phyloP scores from a whole-genome alignment of 2,113 vertebrate species.

The Melanocharis versteri region DNA sequence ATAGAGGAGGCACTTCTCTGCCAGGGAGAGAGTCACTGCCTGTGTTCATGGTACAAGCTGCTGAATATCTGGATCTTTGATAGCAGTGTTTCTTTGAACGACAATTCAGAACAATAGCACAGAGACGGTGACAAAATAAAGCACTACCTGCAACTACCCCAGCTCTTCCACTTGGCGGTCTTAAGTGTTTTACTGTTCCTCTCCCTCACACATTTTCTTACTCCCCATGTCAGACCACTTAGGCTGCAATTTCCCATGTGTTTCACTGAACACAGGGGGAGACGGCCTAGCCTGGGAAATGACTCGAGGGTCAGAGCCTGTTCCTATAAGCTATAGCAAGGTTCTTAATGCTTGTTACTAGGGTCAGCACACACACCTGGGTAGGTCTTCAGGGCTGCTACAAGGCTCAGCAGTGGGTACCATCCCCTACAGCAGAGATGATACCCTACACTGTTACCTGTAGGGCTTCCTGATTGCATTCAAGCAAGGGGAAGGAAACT shows the following conservation, averaged over 20 bases:
- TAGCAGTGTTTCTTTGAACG: neutral
- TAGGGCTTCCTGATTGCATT: neutral
- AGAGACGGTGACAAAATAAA: neutral
- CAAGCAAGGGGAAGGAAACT: neutral
- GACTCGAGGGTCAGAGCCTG: neutral
- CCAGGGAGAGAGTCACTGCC: neutral
- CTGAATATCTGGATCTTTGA: neutral
- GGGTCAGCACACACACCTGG: neutral
- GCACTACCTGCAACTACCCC: neutral
- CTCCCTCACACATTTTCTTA: neutral
- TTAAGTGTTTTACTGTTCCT: neutral
- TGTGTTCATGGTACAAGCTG: neutral
- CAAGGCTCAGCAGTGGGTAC: neutral
- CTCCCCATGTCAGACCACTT: neutral
- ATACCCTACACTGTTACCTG: neutral
- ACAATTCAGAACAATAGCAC: neutral
- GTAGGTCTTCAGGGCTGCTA: neutral
- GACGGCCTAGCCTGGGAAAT: neutral
- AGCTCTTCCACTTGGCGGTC: neutral
- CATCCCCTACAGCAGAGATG: neutral
- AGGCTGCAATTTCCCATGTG: rapidly evolving
- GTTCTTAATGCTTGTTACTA: neutral
- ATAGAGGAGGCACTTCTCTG: neutral
- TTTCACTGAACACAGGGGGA: rapidly evolving
- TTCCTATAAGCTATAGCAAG: neutral